A percentile compares a stretch with the other conserved stretches of the same genome.
These are phyloP conservation scores for Semnopithecus entellus DNA, from an alignment of 2,113 vertebrate genomes.

Conservation along the genomic window DNA sequence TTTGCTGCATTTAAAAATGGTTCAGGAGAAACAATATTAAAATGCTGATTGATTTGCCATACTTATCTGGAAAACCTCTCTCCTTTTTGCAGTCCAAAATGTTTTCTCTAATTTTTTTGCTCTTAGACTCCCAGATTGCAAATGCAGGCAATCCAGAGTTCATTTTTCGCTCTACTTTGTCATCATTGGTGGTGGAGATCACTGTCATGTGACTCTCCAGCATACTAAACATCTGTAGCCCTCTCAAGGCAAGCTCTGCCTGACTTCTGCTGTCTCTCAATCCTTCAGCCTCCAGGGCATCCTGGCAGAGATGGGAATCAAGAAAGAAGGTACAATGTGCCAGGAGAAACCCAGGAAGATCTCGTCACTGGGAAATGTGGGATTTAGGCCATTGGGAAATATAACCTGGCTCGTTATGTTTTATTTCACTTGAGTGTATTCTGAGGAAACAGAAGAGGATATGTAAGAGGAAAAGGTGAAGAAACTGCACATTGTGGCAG, in stretches of 20 bases:
- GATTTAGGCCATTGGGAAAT: not conserved
- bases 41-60: not conserved
- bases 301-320: not conserved
- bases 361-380: not conserved
- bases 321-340: not conserved
- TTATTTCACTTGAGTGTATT: slow-evolving; percentile 21
- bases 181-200: not conserved
- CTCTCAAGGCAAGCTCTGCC: not conserved
- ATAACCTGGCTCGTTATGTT: not conserved
- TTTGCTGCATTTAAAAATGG: not conserved
- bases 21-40: not conserved
- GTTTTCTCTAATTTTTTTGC: not conserved
- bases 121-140: not conserved
- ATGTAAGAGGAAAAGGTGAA: not conserved
- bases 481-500: not conserved
- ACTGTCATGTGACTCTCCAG: not conserved
- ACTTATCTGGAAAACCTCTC: not conserved
- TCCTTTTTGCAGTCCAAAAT: not conserved
- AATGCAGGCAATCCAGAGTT: not conserved
- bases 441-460: slow-evolving; percentile 26
- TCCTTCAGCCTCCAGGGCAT: not conserved
- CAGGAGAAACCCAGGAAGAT: not conserved
- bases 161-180: not conserved
- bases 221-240: not conserved
- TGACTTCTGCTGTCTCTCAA: not conserved